A percentile compares a stretch with the other conserved stretches of the same genome.
These are phyloP conservation scores for Lateolabrax maculatus DNA, from an alignment of 2,797 vertebrate genomes.

Conservation along the genomic window DNA sequence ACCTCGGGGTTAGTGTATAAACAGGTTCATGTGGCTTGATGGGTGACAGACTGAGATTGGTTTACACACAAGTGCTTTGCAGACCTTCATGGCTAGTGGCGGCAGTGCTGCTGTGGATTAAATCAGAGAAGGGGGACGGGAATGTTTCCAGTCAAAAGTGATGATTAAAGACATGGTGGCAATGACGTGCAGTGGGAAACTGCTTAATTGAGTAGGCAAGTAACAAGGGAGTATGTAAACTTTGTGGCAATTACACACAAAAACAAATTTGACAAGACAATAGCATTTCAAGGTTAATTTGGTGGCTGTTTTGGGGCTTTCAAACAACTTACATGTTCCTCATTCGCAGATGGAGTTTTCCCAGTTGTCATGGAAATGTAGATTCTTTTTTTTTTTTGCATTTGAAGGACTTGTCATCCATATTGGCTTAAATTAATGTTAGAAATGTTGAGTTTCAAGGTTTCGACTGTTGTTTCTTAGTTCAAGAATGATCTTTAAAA, in stretches of 20 bases:
- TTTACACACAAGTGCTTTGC: conserved; percentile 71
- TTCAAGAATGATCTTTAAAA: neutral
- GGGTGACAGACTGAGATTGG: conserved; percentile 71
- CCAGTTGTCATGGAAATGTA: neutral
- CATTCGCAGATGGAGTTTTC: neutral
- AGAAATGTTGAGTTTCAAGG: neutral
- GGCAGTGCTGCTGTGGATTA: conserved; percentile 44
- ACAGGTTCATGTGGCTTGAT: conserved; percentile 70
- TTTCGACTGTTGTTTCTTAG: neutral
- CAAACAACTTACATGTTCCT: neutral
- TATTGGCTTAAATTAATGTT: neutral
- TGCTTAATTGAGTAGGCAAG: conserved; percentile 17
- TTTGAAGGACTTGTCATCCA: neutral
- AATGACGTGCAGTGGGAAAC: conserved; percentile 22
- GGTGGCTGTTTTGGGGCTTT: neutral
- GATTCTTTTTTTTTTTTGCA: neutral
- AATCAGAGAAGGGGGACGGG: conserved; percentile 45
- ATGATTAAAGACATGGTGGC: conserved; percentile 51
- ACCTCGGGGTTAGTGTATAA: conserved; percentile 77
- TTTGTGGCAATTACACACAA: conserved; percentile 16
- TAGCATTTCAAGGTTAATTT: accelerated
- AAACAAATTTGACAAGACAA: neutral
- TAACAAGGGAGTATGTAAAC: conserved; percentile 2
- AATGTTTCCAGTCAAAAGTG: conserved; percentile 50
- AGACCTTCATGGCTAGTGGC: conserved; percentile 39